Percentiles rank a stretch among this genome's conserved stretches.
Conservation (phyloP, 2,888 invertebrate genomes). For the Malachius bipustulatus region DNA sequence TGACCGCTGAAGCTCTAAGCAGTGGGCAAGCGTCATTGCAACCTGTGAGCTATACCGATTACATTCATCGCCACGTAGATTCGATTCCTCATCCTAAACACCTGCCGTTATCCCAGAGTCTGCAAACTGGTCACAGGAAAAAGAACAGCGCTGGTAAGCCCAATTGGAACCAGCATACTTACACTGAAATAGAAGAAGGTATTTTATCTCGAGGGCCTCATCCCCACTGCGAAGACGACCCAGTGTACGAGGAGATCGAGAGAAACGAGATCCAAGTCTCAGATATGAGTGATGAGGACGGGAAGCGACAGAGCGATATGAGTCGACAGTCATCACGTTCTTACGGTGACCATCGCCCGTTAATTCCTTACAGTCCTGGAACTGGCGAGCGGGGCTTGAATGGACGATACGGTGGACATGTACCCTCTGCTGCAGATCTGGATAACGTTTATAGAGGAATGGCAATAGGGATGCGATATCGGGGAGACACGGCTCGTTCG, state of each 20-base stretch:
- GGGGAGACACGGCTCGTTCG: conserved; percentile 47
- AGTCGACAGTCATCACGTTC: conserved; percentile 61
- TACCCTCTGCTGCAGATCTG: conserved; percentile 41
- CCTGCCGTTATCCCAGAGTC: conserved; percentile 25
- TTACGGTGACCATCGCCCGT: conserved; percentile 69
- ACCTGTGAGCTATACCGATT: conserved; percentile 28
- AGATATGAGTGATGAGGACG: conserved; percentile 70
- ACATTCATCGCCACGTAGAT: conserved; percentile 27
- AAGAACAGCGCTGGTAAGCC: conserved; percentile 37
- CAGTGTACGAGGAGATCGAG: conserved; percentile 73
- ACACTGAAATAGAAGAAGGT: conserved; percentile 58
- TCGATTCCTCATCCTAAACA: conserved; percentile 30
- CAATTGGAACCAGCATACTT: conserved; percentile 64
- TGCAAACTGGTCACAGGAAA: conserved; percentile 28
- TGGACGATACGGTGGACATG: conserved; percentile 36
- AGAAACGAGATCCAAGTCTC: conserved; percentile 59
- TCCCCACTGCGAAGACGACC: conserved; percentile 57
- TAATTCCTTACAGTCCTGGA: conserved; percentile 65
- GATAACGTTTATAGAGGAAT: conserved; percentile 41
- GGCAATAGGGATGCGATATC: conserved; percentile 34
- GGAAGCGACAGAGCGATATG: conserved; percentile 58
- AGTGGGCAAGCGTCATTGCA: conserved; percentile 25
- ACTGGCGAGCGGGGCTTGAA: conserved; percentile 41
- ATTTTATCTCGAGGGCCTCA: conserved; percentile 36
- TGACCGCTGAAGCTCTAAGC: conserved; percentile 37